These are phyloP conservation scores for Ctenomys sociabilis DNA, from an alignment of 2,113 vertebrate species.

Conservation along the genomic window DNA sequence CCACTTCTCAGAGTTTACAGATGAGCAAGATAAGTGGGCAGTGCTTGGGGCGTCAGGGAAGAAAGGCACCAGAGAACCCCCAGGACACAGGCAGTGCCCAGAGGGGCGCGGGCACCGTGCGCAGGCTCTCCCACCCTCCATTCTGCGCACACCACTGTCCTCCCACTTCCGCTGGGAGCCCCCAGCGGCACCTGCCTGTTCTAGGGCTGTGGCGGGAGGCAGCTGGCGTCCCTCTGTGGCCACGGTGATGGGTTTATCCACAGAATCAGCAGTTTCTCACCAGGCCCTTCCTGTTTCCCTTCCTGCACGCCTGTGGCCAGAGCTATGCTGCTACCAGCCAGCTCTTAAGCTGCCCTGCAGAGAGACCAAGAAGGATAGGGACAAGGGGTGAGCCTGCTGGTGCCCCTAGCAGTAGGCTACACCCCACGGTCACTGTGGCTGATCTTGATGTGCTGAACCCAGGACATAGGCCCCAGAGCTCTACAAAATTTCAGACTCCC, in stretches of 20 bases:
- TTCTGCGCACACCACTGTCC: background rate
- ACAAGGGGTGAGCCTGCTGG: background rate
- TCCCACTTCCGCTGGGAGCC: background rate
- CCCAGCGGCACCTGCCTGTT: background rate
- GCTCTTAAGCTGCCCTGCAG: background rate
- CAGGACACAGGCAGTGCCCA: background rate
- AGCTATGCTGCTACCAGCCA: background rate
- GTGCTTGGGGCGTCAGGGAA: conserved; percentile 32
- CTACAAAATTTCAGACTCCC: background rate
- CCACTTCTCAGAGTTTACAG: conserved; percentile 57
- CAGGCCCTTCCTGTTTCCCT: background rate
- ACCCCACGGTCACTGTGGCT: background rate
- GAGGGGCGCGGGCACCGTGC: background rate
- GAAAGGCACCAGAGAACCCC: background rate
- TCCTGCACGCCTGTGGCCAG: background rate
- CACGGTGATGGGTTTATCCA: background rate
- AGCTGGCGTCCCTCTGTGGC: background rate
- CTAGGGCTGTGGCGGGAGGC: background rate
- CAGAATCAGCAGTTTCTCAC: background rate
- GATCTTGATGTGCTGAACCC: rapidly evolving
- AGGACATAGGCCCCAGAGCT: background rate
- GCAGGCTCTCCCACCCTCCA: background rate
- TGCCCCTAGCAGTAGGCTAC: background rate
- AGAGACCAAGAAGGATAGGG: background rate
- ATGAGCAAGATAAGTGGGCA: conserved; percentile 41